Percentiles rank a stretch among this genome's conserved stretches.
Conservation (phyloP, 2,888 invertebrate species). For the Trilocha varians region DNA sequence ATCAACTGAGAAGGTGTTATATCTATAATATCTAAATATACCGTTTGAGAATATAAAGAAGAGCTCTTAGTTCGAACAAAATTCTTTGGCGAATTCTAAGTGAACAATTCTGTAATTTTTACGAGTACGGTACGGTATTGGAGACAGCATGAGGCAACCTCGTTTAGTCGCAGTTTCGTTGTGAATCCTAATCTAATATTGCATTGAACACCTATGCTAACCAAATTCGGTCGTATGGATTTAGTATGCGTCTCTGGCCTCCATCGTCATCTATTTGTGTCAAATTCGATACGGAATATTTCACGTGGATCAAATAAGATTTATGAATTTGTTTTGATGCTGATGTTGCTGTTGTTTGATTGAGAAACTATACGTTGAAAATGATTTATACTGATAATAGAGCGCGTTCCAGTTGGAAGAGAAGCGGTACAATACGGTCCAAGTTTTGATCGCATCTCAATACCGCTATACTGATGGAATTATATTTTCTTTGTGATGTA, state of each 20-base stretch:
- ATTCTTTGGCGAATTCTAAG: too few relatives aligned
- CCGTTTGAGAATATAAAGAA: too few relatives aligned
- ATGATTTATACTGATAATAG: not conserved
- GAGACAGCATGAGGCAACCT: not conserved
- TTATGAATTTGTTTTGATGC: not conserved
- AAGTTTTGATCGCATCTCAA: too few relatives aligned
- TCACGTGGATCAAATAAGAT: not conserved
- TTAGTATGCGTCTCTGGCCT: conserved; percentile 14
- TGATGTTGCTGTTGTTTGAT: not conserved
- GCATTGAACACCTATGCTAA: conserved; percentile 31
- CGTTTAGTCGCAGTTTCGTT: conserved; percentile 4
- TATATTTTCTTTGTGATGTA: too few relatives aligned
- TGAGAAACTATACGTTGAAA: not conserved
- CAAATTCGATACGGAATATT: conserved; percentile 16
- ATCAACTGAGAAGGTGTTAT: too few relatives aligned
- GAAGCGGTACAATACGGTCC: too few relatives aligned
- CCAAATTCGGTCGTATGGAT: not conserved
- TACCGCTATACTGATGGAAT: too few relatives aligned
- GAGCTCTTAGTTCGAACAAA: too few relatives aligned
- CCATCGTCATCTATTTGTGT: conserved; percentile 22
- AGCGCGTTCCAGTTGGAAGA: too few relatives aligned
- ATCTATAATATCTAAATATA: too few relatives aligned
- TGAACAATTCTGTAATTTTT: too few relatives aligned
- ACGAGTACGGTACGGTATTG: not conserved
- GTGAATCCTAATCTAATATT: conserved; percentile 30